phyloP scores from a whole-genome alignment of 2,113 vertebrate species.

The Bubo blakistoni region DNA sequence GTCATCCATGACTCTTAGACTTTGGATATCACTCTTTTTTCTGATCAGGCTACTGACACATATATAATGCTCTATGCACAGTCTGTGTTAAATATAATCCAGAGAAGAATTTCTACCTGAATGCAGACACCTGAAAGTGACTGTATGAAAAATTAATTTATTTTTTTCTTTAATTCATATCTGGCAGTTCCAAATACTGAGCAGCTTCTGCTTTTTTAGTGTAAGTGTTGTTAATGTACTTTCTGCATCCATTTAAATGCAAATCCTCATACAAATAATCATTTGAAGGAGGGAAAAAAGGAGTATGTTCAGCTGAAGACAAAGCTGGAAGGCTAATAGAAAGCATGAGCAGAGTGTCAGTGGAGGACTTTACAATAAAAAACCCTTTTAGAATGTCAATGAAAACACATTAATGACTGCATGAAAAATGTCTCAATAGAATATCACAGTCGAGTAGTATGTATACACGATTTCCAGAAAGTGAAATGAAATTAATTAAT shows the following conservation, averaged over 20 bases:
- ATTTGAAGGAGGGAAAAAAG: slow-evolving; percentile 41
- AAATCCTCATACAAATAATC: slow-evolving; percentile 76
- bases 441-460: slow-evolving; percentile 24
- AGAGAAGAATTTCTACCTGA: slow-evolving; percentile 49
- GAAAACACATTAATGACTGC: slow-evolving; percentile 55
- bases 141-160: slow-evolving; percentile 53
- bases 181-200: slow-evolving; percentile 55
- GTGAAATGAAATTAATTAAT: slow-evolving; percentile 51
- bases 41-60: neutral
- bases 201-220: slow-evolving; percentile 60
- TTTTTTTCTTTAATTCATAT: slow-evolving; percentile 50
- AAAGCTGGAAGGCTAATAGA: slow-evolving; percentile 66
- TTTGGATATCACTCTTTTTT: neutral
- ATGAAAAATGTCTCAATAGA: slow-evolving; percentile 51
- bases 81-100: slow-evolving; percentile 34
- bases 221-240: slow-evolving; percentile 71
- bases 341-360: slow-evolving; percentile 56
- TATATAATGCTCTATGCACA: neutral
- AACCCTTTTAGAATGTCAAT: slow-evolving; percentile 6
- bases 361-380: slow-evolving; percentile 48
- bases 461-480: slow-evolving; percentile 41
- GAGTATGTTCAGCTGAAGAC: slow-evolving; percentile 63
- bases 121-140: slow-evolving; percentile 52
- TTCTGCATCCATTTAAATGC: slow-evolving; percentile 76
- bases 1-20: neutral